Percentiles rank a stretch among this genome's conserved stretches.
Conservation (phyloP, 1,140 invertebrate genomes). For the Akabosia matsudoensis region DNA sequence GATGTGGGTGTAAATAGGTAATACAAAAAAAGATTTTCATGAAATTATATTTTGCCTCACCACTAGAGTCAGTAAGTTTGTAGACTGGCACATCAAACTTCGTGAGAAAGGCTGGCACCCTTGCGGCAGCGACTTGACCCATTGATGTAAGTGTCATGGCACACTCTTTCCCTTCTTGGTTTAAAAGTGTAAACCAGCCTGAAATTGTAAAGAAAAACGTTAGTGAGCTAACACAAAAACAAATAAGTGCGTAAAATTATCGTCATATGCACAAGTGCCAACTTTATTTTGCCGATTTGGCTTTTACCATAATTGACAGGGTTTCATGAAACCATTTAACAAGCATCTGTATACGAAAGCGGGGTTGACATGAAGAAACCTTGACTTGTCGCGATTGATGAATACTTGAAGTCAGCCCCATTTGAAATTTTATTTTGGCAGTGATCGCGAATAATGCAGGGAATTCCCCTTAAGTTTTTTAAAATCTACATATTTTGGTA, state of each 20-base stretch:
- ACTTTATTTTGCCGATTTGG: not conserved
- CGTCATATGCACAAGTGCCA: not conserved
- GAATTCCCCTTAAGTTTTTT: too few relatives aligned
- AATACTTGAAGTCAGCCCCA: too few relatives aligned
- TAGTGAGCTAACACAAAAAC: not conserved
- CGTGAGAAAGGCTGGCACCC: constrained; percentile 51
- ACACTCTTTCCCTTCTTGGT: constrained; percentile 50
- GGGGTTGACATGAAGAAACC: too few relatives aligned
- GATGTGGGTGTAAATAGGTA: not conserved
- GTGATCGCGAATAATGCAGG: too few relatives aligned
- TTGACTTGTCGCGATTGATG: too few relatives aligned
- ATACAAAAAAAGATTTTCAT: not conserved
- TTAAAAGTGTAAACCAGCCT: constrained; percentile 53
- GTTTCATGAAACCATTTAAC: too few relatives aligned
- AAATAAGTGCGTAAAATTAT: not conserved
- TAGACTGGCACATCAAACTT: constrained; percentile 50
- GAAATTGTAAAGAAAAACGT: constrained; percentile 27
- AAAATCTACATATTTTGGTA: too few relatives aligned
- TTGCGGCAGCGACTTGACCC: constrained; percentile 50
- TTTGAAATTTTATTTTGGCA: too few relatives aligned
- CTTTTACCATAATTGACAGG: too few relatives aligned
- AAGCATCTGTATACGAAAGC: too few relatives aligned
- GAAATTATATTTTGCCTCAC: too few relatives aligned
- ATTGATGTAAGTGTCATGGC: constrained; percentile 48
- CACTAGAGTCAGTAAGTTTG: constrained; percentile 47